Evolutionary conservation across 2,888 invertebrate species (phyloP), one percentile per base, ranked within the genome.

Genomic region (Steinernema hermaphroditum): DNA sequence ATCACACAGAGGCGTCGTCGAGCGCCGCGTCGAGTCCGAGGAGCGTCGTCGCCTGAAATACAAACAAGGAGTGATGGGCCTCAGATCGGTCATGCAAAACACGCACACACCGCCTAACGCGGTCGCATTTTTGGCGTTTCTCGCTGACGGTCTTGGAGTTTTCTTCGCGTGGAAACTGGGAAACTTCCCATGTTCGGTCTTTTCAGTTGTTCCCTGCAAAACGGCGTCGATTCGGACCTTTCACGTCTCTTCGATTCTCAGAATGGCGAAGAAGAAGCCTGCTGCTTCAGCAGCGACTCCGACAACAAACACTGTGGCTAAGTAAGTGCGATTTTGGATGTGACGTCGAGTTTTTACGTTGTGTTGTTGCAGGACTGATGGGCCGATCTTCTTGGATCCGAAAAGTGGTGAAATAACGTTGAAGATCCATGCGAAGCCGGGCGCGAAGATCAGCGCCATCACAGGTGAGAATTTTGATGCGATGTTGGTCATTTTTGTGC

Each of bases 351-450:
- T 46, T n/a, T 4, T 46, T 2, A 16, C n/a, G 19, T 9, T 16
- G 4, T 19, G 4, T 19, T 4, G 16, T 46, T 46, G 16, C 46
- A 46, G 46, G 19, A 16, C 6, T n/a, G 46, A 46, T 9, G 46
- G 46, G 4, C 46, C 46, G 46, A 46, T 46, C 19, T 46, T 46
- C 46, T n/a, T 19, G 46, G 46, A 46, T n/a, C 46, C 46, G 24
- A 79, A 77, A 44, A 73, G 80, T 49, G 91, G 91, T 29, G 90
- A 91, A 82, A 90, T 92, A 74, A 84, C 88, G 16, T 90, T 92
- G 32, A 90, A 90, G 84, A 89, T 92, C 76, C 89, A 91, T 74
- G 92, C 92, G 0, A 92, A 92, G 86, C 92, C 92, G 24, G 92
- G 92, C 62, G 91, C 92, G 0, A 92, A 92, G 87, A 89, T 90